Percentiles rank a stretch among this genome's conserved stretches.
phyloP scores from a whole-genome alignment of 2,888 invertebrate genomes.

The Sphaerophoria rueppellii region DNA sequence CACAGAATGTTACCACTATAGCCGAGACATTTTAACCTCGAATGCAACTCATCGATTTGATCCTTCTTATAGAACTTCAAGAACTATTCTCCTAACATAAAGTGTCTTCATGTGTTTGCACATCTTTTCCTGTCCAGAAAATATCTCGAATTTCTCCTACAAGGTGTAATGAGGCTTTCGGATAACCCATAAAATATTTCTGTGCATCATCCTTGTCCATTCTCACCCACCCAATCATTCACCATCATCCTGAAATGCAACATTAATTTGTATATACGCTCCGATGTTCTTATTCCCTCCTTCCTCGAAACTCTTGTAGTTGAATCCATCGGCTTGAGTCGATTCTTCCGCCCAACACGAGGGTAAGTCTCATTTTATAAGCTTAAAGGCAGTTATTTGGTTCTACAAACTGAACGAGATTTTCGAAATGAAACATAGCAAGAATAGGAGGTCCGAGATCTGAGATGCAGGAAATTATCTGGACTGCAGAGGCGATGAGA shows the following conservation, averaged over 20 bases:
- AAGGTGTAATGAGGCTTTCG: slow-evolving; percentile 66
- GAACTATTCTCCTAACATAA: neutral
- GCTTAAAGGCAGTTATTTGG: slow-evolving; percentile 71
- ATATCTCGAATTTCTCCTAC: slow-evolving; percentile 55
- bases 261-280: slow-evolving; percentile 71
- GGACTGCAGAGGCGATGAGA: slow-evolving; percentile 33
- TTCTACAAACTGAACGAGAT: slow-evolving; percentile 72
- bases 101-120: slow-evolving; percentile 53
- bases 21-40: slow-evolving; percentile 1
- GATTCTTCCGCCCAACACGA: slow-evolving; percentile 10
- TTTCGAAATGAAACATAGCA: slow-evolving; percentile 66
- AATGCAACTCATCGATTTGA: slow-evolving; percentile 13
- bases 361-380: slow-evolving; percentile 71
- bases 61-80: neutral
- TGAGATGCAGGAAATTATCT: slow-evolving; percentile 68
- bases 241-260: slow-evolving; percentile 58
- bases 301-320: slow-evolving; percentile 19
- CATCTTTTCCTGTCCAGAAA: slow-evolving; percentile 51
- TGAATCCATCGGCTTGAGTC: slow-evolving; percentile 29
- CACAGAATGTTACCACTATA: too few species aligned
- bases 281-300: slow-evolving; percentile 60
- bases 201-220: slow-evolving; percentile 7
- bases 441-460: slow-evolving; percentile 58
- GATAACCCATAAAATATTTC: slow-evolving; percentile 68
- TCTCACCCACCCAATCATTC: slow-evolving; percentile 10